Conservation (phyloP, 2,113 vertebrate genomes). For the Poeciliopsis occidentalis region DNA sequence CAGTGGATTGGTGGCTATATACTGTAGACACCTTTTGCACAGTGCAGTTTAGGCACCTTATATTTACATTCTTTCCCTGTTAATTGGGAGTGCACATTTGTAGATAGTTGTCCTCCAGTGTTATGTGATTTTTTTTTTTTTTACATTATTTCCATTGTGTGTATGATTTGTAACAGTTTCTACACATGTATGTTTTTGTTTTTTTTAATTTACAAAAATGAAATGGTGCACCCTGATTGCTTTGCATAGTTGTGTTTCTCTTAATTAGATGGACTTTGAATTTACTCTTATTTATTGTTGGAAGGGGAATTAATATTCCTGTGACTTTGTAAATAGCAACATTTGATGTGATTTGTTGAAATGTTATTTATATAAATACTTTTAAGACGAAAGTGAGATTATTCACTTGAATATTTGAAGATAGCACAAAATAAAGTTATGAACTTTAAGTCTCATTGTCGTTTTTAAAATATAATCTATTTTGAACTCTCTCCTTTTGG, state of each 20-base stretch:
- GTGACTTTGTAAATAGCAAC: constrained; percentile 74
- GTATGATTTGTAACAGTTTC: constrained; percentile 71
- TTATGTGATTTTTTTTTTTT: constrained; percentile 50
- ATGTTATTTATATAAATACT: constrained; percentile 82
- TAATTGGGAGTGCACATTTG: constrained; percentile 78
- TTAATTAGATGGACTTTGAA: constrained; percentile 70
- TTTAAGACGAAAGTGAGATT: constrained; percentile 70
- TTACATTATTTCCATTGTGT: constrained; percentile 67
- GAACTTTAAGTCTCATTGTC: constrained; percentile 37
- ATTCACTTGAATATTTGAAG: constrained; percentile 72
- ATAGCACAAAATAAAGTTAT: constrained; percentile 77
- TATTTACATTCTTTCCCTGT: constrained; percentile 50
- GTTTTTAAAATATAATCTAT: neutral
- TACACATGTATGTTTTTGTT: constrained; percentile 47
- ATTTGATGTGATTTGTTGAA: constrained; percentile 77
- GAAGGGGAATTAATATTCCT: constrained; percentile 64
- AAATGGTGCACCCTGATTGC: constrained; percentile 73
- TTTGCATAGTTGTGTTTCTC: constrained; percentile 72
- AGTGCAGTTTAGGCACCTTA: constrained; percentile 78
- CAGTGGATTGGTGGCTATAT: constrained; percentile 69
- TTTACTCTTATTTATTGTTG: constrained; percentile 81
- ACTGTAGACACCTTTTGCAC: constrained; percentile 81
- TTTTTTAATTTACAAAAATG: constrained; percentile 68
- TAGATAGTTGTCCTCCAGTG: constrained; percentile 72
- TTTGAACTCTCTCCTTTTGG: neutral